Conservation (phyloP, 2,113 vertebrate species). For the Tyrannus savana region DNA sequence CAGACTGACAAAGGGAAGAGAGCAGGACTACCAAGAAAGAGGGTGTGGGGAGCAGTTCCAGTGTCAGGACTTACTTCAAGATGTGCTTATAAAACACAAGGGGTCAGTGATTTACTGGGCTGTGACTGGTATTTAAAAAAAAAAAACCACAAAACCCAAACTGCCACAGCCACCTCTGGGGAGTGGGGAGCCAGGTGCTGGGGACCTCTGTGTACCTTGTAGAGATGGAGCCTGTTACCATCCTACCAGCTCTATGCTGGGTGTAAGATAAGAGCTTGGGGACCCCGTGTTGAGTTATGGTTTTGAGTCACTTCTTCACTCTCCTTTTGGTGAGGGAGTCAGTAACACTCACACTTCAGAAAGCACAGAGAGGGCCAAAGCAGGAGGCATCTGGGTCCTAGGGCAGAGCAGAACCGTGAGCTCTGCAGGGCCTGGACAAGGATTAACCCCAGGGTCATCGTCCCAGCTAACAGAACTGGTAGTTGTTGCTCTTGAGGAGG, state of each 20-base stretch:
- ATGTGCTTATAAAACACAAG: neutral
- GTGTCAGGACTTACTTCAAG: neutral
- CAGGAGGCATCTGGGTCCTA: neutral
- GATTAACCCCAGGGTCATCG: neutral
- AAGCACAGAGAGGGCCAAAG: constrained; percentile 20
- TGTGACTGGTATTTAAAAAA: neutral
- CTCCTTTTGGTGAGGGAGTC: neutral
- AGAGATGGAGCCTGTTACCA: neutral
- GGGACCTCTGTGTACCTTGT: neutral
- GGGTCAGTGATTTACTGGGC: neutral
- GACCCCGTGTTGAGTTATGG: neutral
- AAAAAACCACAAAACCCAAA: neutral
- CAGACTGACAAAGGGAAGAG: neutral
- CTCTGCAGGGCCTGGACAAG: neutral
- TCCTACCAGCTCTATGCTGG: neutral
- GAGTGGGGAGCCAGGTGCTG: neutral
- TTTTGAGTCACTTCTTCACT: neutral
- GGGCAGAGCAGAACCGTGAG: neutral
- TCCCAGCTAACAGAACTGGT: constrained; percentile 87
- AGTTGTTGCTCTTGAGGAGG: constrained; percentile 92
- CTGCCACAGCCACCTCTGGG: neutral
- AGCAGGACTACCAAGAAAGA: neutral
- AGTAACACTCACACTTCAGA: neutral
- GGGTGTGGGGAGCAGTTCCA: neutral
- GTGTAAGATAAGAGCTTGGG: neutral